A percentile compares a stretch with the other conserved stretches of the same genome.
phyloP scores from a whole-genome alignment of 2,113 vertebrate genomes.

The Bubo scandiacus region DNA sequence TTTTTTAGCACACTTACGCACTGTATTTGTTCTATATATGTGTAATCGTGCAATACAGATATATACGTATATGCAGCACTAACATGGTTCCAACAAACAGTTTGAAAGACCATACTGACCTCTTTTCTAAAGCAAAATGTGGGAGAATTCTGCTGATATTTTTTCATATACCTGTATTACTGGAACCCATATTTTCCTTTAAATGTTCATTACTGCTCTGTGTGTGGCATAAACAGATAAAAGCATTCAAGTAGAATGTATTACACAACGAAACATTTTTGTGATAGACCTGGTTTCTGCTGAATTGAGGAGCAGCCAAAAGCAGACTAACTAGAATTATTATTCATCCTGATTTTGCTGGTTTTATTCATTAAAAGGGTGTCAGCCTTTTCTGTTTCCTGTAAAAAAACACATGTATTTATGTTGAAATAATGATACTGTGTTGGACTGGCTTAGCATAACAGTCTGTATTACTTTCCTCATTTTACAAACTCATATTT shows the following conservation, averaged over 20 bases:
- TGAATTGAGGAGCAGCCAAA: constrained; percentile 36
- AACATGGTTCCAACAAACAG: not conserved
- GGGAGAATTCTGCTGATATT: not conserved
- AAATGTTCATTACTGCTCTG: constrained; percentile 5
- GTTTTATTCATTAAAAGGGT: not conserved
- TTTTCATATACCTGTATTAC: not conserved
- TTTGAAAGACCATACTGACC: not conserved
- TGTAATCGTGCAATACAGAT: not conserved
- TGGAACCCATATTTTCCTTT: not conserved
- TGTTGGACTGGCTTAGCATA: not conserved
- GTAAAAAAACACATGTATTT: not conserved
- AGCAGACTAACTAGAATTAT: constrained; percentile 15
- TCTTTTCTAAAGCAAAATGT: not conserved
- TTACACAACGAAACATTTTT: constrained; percentile 16
- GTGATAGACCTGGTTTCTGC: constrained; percentile 37
- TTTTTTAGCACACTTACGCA: not conserved
- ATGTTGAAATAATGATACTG: not conserved
- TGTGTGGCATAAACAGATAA: constrained; percentile 55
- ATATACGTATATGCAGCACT: not conserved
- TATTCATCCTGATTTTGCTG: not conserved
- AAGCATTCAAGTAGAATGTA: constrained; percentile 9
- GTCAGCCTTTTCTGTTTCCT: not conserved
- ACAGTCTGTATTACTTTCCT: not conserved
- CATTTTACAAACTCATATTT: not conserved
- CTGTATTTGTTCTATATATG: not conserved